Evolutionary conservation across 2,797 vertebrate genomes (phyloP), one percentile per base, ranked within the genome.

Genomic region (Intellagama lesueurii): DNA sequence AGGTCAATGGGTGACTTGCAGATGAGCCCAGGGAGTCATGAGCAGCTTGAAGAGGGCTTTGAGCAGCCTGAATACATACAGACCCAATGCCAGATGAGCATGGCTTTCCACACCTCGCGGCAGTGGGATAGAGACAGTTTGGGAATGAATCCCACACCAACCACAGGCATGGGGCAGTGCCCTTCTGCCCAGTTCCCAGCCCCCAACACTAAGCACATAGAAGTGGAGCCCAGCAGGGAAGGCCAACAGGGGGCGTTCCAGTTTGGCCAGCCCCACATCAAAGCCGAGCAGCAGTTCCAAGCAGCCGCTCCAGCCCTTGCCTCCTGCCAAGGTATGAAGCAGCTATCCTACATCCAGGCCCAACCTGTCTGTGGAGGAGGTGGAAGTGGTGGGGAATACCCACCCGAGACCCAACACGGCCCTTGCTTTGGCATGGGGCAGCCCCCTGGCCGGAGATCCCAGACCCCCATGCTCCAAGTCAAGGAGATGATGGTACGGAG

Each of bases 401-500:
- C 90, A 60, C 26, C 95, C 0, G 95, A 96, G 47, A 92, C 87
- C 81, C 97, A 97, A 9, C 96, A 96, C 35, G 82, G 91, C 0
- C 94, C 95, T 24, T 91, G 95, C 1, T 97, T 98, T 79, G 96
- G 97, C 75, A 72, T 97, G 82, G 97, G 97, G 75, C 96, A 96
- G 5, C 92, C 96, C 0, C 95, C 97, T 0, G 92, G 95, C 12
- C 96, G 97, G 82, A 95, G 98, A 92, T 97, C 98, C 0, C 98
- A 98, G 94, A 98, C 97, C 6, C 97, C 98, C 75, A 97, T 98
- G 96, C 95, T 97, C 96, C 99, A 99, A 92, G 97, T 98, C 90
- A 99, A 99, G 92, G 98, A 99, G 90, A 98, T 98, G 97, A 98
- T 99, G 97, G 98, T 99, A 80, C 97, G 99, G 89, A 98, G 98